Conservation (phyloP, 1,140 invertebrate species). For the Anagrus nilaparvatae region DNA sequence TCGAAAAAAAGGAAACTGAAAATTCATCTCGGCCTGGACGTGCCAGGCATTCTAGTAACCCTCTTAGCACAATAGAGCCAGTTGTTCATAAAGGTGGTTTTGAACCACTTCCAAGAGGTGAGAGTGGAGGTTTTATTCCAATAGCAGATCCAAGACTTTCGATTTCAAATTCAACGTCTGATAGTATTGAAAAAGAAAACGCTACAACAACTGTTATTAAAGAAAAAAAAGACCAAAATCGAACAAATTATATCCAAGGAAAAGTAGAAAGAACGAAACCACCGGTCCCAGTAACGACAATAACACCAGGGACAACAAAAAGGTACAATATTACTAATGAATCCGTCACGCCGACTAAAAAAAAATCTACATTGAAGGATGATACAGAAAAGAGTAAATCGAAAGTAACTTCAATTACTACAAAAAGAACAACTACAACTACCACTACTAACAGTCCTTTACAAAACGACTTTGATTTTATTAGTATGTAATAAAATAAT, state of each 20-base stretch:
- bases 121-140: slow-evolving; percentile 61
- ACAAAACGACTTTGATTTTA: too few species aligned
- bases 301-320: too few species aligned
- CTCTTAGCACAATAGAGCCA: slow-evolving; percentile 48
- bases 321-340: too few species aligned
- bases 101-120: slow-evolving; percentile 55
- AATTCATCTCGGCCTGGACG: slow-evolving; percentile 22
- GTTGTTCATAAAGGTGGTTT: slow-evolving; percentile 63
- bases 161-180: not conserved
- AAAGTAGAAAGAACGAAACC: slow-evolving; percentile 26
- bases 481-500: too few species aligned
- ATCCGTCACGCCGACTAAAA: too few species aligned
- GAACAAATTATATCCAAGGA: slow-evolving; percentile 23
- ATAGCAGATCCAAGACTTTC: slow-evolving; percentile 46
- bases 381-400: too few species aligned
- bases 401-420: too few species aligned
- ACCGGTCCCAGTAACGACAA: not conserved
- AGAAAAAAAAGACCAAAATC: slow-evolving; percentile 20
- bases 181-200: not conserved
- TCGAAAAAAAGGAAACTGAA: slow-evolving; percentile 42
- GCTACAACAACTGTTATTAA: slow-evolving; percentile 7
- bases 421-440: too few species aligned
- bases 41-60: slow-evolving; percentile 29
- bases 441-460: too few species aligned
- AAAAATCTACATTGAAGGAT: too few species aligned